These are phyloP conservation scores for Beaufortia kweichowensis DNA, from an alignment of 2,113 vertebrate genomes.

Conservation along the genomic window DNA sequence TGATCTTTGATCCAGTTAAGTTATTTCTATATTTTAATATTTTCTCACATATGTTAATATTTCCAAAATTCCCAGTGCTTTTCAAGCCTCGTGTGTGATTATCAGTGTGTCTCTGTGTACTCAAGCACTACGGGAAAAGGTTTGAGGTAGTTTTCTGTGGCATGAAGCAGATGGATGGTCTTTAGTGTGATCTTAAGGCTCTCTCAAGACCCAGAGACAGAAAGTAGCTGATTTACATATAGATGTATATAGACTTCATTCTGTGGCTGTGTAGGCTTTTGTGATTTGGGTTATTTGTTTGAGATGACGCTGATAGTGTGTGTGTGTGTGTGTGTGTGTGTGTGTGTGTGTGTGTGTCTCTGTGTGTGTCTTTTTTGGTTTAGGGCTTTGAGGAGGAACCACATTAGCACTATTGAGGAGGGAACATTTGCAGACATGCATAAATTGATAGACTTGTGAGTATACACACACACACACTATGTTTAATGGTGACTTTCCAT, in stretches of 20 bases:
- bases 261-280: not conserved
- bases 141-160: slow-evolving; percentile 6
- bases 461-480: slow-evolving; percentile 16
- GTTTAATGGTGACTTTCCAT: no score
- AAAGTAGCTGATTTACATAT: slow-evolving; percentile 31
- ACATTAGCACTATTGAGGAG: slow-evolving; percentile 62
- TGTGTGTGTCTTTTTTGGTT: no score
- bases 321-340: slow-evolving; percentile 8
- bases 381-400: slow-evolving; percentile 69
- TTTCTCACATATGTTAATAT: slow-evolving; percentile 5
- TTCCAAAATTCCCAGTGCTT: not conserved
- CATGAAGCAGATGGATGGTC: not conserved
- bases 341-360: not conserved
- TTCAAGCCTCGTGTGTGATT: not conserved
- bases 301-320: not conserved
- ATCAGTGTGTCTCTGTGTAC: not conserved
- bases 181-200: not conserved
- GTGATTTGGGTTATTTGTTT: not conserved
- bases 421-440: slow-evolving; percentile 65
- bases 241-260: slow-evolving; percentile 28
- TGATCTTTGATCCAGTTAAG: not conserved
- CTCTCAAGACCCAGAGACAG: not conserved
- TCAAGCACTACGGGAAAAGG: not conserved
- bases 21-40: no score
- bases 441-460: slow-evolving; percentile 72